Evolutionary conservation across 2,113 vertebrate species (phyloP), one percentile per base, ranked within the genome.

Genomic region (Engraulis encrasicolus): DNA sequence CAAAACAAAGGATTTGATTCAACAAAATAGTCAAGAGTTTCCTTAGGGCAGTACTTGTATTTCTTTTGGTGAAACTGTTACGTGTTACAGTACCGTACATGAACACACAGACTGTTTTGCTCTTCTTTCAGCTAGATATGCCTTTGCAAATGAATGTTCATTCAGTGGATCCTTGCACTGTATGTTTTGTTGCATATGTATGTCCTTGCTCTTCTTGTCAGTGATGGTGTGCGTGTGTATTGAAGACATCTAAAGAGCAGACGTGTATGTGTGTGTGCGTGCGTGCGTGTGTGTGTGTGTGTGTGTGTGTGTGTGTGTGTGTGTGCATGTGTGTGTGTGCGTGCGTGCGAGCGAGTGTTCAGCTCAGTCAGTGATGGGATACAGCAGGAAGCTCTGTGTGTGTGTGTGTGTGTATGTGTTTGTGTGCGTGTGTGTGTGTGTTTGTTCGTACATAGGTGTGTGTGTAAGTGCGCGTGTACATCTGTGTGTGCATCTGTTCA

Each of bases 341-440:
- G 27, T 4, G 17, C 1, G 23, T 45, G 0, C 5, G 52, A 20
- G 54, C 23, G 54, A 27, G 58, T 66, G 1, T 45, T 52, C 50
- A 1, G 2, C 52, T 58, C 18, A 49, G 2, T 81, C 80, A 37
- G 71, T 27, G 19, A 50, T 9, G 0, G 92, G 89, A 88, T 94
- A 95, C 12, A 95, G 2, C 2, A 95, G 88, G 88, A 91, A 92
- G 31, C 94, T n/a, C n/a, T n/a, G n/a, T n/a, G n/a, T n/a, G n/a
- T n/a, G n/a, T 66, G 58, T 66, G 58, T 66, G 31, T 74, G 66
- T 74, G 66, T 34, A 15, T 31, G n/a, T 11, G 6, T 9, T 1
- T 74, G 66, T 34, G 27, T 4, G 17, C 1, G 23, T 45, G 0
- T 5, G 52, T 54, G 54, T 58, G 54, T 66, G 58, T 66, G 1